Evolutionary conservation across 2,113 vertebrate species (phyloP), one percentile per base, ranked within the genome.

Genomic region (Orcinus orca): DNA sequence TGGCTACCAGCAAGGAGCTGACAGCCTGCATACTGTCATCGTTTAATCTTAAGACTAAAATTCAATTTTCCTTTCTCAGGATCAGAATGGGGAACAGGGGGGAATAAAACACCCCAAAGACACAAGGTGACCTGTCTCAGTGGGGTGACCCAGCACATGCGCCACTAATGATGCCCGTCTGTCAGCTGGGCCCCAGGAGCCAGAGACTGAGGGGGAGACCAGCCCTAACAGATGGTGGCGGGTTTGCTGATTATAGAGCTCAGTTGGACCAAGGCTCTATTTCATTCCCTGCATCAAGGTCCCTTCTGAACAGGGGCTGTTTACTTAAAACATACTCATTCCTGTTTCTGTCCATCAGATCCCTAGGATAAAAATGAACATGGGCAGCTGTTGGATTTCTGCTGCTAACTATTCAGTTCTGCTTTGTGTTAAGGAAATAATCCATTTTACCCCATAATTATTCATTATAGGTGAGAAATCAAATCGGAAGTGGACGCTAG

Each of bases 1-100:
- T 88, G 97, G 87, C 95, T 84, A 81, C 93, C 92, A 94, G 96
- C 84, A 82, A 93, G 84, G 29, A 95, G 87, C 71, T 84, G 97
- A 96, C 97, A 97, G 97, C 97, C 96, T 96, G 97, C 97, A 95
- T 81, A 93, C 95, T 98, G 96, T 88, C 95, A 93, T 84, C 96
- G 88, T 96, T 97, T 96, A 92, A 97, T 97, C 93, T 95, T 83
- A 95, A 97, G 73, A 79, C 62, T 68, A 93, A 97, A 97, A 97
- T 97, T 97, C 90, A 95, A 97, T 97, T 97, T 97, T 84, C 92
- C 74, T 88, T 96, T 96, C 76, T 93, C 76, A 88, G 90, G 55
- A 96, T 97, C 95, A 92, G 96, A 93, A 97, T 90, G 80, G 90
- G 55, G 58, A 96, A 80, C 29, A 23, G 47, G 70, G 58, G 85